These are phyloP conservation scores for Mythimna albipuncta DNA, from an alignment of 2,888 invertebrate species.

Conservation along the genomic window DNA sequence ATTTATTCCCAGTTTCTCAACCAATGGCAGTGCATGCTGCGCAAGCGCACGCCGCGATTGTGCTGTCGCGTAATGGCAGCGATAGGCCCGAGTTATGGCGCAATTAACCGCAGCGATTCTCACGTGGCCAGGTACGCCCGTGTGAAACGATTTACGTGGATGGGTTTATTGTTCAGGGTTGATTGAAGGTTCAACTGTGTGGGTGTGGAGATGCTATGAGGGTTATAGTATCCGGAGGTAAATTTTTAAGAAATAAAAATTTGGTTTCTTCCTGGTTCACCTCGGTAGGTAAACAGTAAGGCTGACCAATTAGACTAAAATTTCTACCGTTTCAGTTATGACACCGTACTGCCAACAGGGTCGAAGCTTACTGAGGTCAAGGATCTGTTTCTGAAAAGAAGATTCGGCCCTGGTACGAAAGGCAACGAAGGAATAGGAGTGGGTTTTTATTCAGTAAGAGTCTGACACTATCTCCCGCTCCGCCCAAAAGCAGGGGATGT, in stretches of 20 bases:
- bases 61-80: constrained; percentile 69
- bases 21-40: constrained; percentile 42
- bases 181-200: constrained; percentile 29
- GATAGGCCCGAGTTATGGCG: constrained; percentile 70
- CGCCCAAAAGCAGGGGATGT: too few relatives aligned
- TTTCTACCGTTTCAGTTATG: not conserved
- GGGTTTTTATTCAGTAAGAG: too few relatives aligned
- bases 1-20: not conserved
- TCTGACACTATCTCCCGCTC: too few relatives aligned
- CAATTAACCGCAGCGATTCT: constrained; percentile 62
- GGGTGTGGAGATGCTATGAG: constrained; percentile 1
- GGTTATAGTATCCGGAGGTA: not conserved
- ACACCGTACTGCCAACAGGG: too few relatives aligned
- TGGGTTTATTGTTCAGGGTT: constrained; percentile 49
- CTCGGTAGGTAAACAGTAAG: not conserved
- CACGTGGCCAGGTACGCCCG: constrained; percentile 49
- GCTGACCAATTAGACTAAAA: not conserved
- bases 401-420: too few relatives aligned
- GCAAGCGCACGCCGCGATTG: constrained; percentile 71
- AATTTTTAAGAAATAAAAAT: not conserved
- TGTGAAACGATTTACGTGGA: constrained; percentile 61
- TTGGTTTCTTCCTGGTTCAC: not conserved
- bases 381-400: too few relatives aligned
- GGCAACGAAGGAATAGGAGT: too few relatives aligned
- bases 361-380: too few relatives aligned